Conservation (phyloP, 2,888 invertebrate genomes). For the Harmothoe impar region DNA sequence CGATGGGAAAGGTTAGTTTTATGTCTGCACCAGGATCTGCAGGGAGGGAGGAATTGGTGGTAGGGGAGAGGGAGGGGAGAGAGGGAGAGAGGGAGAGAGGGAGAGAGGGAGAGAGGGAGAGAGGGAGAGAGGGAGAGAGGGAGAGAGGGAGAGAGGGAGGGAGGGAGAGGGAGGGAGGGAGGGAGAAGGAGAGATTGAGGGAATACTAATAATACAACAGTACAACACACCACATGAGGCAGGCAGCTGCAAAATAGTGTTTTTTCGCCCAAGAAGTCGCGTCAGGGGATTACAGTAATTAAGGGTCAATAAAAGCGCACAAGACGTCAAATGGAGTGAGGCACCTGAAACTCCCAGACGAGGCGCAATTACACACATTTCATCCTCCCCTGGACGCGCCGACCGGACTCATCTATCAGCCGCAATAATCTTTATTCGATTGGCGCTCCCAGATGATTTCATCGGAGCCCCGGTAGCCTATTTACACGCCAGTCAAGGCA, state of each 20-base stretch:
- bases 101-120: too few species aligned
- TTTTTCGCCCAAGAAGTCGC: slow-evolving; percentile 9
- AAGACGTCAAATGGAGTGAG: slow-evolving; percentile 18
- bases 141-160: too few species aligned
- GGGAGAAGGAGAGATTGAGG: too few species aligned
- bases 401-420: slow-evolving; percentile 13
- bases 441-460: slow-evolving; percentile 28
- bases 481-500: neutral
- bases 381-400: slow-evolving; percentile 28
- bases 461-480: neutral
- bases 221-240: neutral
- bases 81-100: too few species aligned
- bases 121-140: too few species aligned
- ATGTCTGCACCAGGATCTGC: neutral
- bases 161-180: neutral
- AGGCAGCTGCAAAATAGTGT: slow-evolving; percentile 4
- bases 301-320: slow-evolving; percentile 18
- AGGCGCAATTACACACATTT: slow-evolving; percentile 26
- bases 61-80: neutral
- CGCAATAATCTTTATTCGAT: slow-evolving; percentile 37
- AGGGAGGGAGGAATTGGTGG: neutral
- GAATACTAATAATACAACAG: too few species aligned
- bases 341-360: slow-evolving; percentile 17
- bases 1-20: neutral
- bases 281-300: slow-evolving; percentile 4